Base-by-base conservation (phyloP, 2,888 invertebrate species). In the Toxonevra muliebris region DNA sequence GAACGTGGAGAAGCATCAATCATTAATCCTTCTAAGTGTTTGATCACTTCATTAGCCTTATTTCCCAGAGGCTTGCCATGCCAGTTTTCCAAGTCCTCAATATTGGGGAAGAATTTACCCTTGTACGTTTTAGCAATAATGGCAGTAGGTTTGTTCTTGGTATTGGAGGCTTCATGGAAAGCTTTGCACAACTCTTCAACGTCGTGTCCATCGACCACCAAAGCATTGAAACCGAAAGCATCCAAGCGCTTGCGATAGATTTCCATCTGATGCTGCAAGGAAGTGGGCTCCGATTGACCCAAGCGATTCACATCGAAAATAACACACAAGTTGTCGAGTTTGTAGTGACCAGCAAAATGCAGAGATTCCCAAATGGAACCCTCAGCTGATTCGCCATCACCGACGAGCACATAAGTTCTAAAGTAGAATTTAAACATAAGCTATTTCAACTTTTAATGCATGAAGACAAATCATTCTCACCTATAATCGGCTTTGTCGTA, bases 321-420 rank as follows among this genome's bases (percentile, higher is more conserved):
- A 30, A 96, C 96, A 68, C 97, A 96, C 48, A 99, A 88, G 87
- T 99, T 99, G 87, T 98, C 97, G 62, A 99, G 89, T 74, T 96
- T 93, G 87, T 99, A 98, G 85, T 94, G 90, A 70, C 95, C 93
- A 59, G 97, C 95, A 87, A 99, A 99, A 80, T 96, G 92, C 71
- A 98, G 88, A 0, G 97, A 96, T 87, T 98, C 98, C 98, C 98
- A 98, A 74, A 98, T 90, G 58, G 97, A 97, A 68, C 99, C 99
- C 87, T 99, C 99, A 0, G 98, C 97, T 65, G 96, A 93, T 87
- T 99, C 99, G 8, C 99, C 99, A 87, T 99, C 99, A 12, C 99
- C 99, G 69, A 99, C 90, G 76, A 99, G 81, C 81, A 97, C 97
- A 86, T 93, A 99, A 2, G 96, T 96, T 79, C 98, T 95, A 85